Conservation (phyloP, 2,113 vertebrate genomes). For the Benitochromis conjunctus region DNA sequence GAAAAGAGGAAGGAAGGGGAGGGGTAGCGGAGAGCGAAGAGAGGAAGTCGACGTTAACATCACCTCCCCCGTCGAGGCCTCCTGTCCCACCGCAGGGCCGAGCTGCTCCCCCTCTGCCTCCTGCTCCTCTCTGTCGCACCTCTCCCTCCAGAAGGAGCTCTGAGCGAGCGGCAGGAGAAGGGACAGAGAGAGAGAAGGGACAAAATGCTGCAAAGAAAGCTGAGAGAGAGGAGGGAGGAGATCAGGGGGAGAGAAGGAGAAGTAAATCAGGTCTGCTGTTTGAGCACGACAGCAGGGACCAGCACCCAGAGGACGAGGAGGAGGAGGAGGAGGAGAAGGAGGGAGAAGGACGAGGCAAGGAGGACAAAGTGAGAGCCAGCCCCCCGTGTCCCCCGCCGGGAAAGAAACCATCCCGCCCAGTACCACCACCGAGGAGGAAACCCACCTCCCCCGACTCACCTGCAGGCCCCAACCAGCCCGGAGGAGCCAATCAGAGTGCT, state of each 20-base stretch:
- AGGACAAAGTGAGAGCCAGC: slow-evolving; percentile 7
- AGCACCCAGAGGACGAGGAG: not conserved
- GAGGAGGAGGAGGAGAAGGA: not conserved
- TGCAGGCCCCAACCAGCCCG: not conserved
- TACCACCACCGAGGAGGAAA: slow-evolving; percentile 81
- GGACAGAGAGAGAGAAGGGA: slow-evolving; percentile 40
- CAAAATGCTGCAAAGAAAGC: slow-evolving; percentile 18
- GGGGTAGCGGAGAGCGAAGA: slow-evolving; percentile 26
- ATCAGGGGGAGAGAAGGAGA: slow-evolving; percentile 5
- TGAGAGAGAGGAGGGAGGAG: slow-evolving; percentile 13
- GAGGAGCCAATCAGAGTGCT: slow-evolving; percentile 9
- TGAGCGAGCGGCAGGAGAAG: slow-evolving; percentile 12
- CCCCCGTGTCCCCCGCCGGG: not conserved
- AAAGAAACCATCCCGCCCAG: slow-evolving; percentile 62
- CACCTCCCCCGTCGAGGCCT: slow-evolving; percentile 46
- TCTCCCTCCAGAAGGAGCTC: slow-evolving; percentile 36
- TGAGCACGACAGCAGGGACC: not conserved
- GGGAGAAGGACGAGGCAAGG: not conserved
- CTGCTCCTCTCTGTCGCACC: slow-evolving; percentile 42
- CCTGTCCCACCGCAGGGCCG: slow-evolving; percentile 36
- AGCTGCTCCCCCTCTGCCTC: slow-evolving; percentile 34
- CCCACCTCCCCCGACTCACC: not conserved
- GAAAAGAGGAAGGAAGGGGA: slow-evolving; percentile 64
- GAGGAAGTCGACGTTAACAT: slow-evolving; percentile 32
- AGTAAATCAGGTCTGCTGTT: slow-evolving; percentile 14